Evolutionary conservation across 1,140 invertebrate species (phyloP), one percentile per base, ranked within the genome.

Genomic region (Drosophila bocqueti): DNA sequence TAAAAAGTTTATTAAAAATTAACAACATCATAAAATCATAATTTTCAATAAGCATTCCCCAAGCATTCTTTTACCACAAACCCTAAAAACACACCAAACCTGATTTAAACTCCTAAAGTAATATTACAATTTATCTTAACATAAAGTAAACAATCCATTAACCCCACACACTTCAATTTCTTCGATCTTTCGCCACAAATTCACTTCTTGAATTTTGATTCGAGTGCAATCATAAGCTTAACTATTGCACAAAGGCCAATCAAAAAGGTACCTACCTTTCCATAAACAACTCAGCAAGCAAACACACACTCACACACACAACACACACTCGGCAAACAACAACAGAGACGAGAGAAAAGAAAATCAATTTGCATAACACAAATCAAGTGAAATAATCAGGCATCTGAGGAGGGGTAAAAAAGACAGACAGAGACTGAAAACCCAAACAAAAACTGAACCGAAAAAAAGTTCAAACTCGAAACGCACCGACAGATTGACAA

Each of bases 281-380:
- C 75, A 80, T 80, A 79, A 79, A 73, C 77, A 73, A 76, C 60
- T 69, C 76, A 63, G 18, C 38, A 40, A 58, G 42, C 43, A 59
- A 38, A 36, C 34, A 34, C 2, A 36, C 34, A 36, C 24, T 61
- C 24, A 76, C 40, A 76, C 50, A 63, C n/a, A n/a, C 58, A 63
- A 50, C 29, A 47, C 47, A 45, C 38, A 36, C 42, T 36, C 40
- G 62, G 47, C 43, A 63, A 77, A 71, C 59, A 67, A 64, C 45
- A 61, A 21, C n/a, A 31, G 36, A 24, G 60, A 38, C 50, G 43
- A 54, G 38, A 65, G 58, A 75, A 84, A 90, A 73, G 57, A 81
- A 84, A 90, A 89, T 90, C 81, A 81, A 84, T 89, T 89, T 89
- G 84, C 84, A 89, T 89, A 90, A 81, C 69, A 82, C 66, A 83